Evolutionary conservation across 2,888 invertebrate species (phyloP), one percentile per base, ranked within the genome.

Genomic region (Caenorhabditis sp.): DNA sequence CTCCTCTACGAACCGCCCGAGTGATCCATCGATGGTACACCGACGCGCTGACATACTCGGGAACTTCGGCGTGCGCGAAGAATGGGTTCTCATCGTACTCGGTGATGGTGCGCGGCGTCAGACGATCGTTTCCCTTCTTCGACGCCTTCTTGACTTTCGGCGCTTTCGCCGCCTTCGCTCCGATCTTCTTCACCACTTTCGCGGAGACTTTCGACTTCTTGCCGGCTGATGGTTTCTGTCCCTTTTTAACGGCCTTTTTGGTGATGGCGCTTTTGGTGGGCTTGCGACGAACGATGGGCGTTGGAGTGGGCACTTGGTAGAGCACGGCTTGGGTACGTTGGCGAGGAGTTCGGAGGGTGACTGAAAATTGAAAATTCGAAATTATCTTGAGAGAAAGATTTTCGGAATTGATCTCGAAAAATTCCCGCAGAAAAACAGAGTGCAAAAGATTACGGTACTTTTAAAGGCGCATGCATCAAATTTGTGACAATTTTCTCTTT

Each of bases 111-210:
- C 88, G 61, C 26, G 85, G 75, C 16, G 80, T 76, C 47, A 88
- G 73, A 26, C 86, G 63, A 31, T 88, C 88, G 51, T 88, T 88
- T 66, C 87, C 87, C 44, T 86, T 87, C 79, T 87, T 88, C 38
- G 70, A 12, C 6, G 22, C 24, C n/a, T 70, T 76, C 26, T 74
- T 74, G 41, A 24, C 74, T 51, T 74, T 80, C 16, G 31, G 31
- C 28, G 44, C 58, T 41, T 38, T 68, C 31, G 58, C 44, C 8
- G 44, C 73, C n/a, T 51, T 68, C 22, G 38, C 41, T 44, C 61
- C 61, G 44, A 51, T 44, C 26, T 59, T 82, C 24, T 70, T 72
- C n/a, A 56, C 69, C 2, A 49, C 35, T 61, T 76, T 72, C 10
- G 54, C 16, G 10, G 74, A 28, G 31, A 19, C 66, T 72, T 66